Conservation (phyloP, 2,888 invertebrate species). For the Ichneumon xanthorius region DNA sequence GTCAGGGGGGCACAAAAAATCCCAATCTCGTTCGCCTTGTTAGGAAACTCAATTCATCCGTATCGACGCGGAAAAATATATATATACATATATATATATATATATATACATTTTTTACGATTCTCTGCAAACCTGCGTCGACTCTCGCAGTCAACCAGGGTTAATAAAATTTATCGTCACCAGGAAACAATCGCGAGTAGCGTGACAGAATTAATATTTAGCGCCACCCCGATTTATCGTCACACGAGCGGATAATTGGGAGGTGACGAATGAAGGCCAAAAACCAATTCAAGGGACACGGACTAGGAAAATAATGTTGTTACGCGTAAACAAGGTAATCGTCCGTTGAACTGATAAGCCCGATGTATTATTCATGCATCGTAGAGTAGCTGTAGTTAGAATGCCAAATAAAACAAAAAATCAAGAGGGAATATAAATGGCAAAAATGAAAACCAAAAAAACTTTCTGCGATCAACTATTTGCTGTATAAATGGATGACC, state of each 20-base stretch:
- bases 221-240: background rate
- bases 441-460: conserved; percentile 16
- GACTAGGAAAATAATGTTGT: conserved; percentile 39
- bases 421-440: conserved; percentile 12
- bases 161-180: background rate
- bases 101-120: background rate
- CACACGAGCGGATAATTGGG: background rate
- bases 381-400: conserved; percentile 12
- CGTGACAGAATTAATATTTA: background rate
- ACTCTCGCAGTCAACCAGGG: no score
- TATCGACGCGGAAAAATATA: background rate
- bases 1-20: conserved; percentile 17
- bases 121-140: background rate
- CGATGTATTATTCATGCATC: conserved; percentile 58
- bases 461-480: background rate
- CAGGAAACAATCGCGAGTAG: background rate
- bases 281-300: background rate
- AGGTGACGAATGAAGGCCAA: background rate
- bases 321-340: conserved; percentile 36
- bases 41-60: conserved; percentile 22
- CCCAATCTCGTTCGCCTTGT: conserved; percentile 4
- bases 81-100: background rate
- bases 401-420: conserved; percentile 14
- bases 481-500: background rate
- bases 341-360: conserved; percentile 53